Percentiles rank a stretch among this genome's conserved stretches.
These are phyloP conservation scores for Myathropa florea DNA, from an alignment of 2,888 invertebrate species.

Conservation along the genomic window DNA sequence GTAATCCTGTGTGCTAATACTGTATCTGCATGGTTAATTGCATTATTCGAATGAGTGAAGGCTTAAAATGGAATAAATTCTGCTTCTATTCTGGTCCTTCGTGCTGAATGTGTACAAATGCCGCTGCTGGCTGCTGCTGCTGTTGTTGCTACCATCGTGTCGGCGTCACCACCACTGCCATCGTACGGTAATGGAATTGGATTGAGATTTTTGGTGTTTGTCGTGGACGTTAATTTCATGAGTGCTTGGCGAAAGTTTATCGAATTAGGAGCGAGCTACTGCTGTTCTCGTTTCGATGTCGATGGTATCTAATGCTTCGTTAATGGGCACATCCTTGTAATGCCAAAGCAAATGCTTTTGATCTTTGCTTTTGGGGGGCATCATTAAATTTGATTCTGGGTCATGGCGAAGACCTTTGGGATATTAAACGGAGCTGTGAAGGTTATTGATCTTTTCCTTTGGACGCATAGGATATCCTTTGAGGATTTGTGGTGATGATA, in stretches of 20 bases:
- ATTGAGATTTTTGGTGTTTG: constrained; percentile 24
- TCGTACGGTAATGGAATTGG: constrained; percentile 43
- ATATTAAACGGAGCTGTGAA: too few species aligned
- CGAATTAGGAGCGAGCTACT: constrained; percentile 14
- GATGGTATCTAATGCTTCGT: not conserved
- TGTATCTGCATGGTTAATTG: constrained; percentile 70
- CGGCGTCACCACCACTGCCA: not conserved
- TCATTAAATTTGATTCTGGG: not conserved
- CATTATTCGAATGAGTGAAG: constrained; percentile 71
- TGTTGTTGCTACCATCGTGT: not conserved
- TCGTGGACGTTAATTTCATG: constrained; percentile 39
- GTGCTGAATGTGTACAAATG: not conserved
- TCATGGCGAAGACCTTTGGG: too few species aligned
- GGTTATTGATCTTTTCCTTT: too few species aligned
- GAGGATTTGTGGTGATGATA: too few species aligned
- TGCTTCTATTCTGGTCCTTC: constrained; percentile 49
- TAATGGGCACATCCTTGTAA: not conserved
- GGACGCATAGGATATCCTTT: too few species aligned
- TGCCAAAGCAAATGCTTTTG: not conserved
- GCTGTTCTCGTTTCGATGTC: not conserved
- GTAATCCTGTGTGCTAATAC: constrained; percentile 66
- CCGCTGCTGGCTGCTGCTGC: not conserved
- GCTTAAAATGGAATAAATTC: constrained; percentile 68
- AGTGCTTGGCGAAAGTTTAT: constrained; percentile 41
- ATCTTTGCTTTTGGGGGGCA: not conserved